Base-by-base conservation (phyloP, 2,797 vertebrate species). In the Epinephelus coioides region DNA sequence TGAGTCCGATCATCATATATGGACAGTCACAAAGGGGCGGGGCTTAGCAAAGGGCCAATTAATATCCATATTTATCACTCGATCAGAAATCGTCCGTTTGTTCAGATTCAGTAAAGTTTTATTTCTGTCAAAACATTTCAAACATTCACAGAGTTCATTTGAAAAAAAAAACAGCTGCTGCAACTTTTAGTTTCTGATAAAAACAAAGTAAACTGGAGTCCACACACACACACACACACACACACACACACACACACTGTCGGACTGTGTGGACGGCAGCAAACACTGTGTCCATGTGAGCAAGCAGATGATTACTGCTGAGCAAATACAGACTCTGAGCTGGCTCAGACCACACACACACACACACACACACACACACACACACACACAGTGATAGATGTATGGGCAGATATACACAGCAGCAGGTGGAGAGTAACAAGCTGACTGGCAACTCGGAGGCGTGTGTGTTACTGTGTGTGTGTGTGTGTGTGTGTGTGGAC, bases 241-340 rank as follows among this genome's bases (percentile, higher is more conserved):
- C 55, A 0, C n/a, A 62, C 43, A 51, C 60, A 67, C 6, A 30
- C 69, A 54, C 57, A 70, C 55, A 0, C 34, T 62, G 14, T 21
- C 57, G 17, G 65, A 27, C 60, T 38, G 65, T 74, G 76, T 67
- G 73, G 72, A 73, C 73, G 43, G 55, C 65, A 80, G 73, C 65
- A 81, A 86, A 84, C 69, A 81, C 34, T 50, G 56, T n/a, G 70
- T 79, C 79, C 69, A 85, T 82, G 69, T 87, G 82, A 85, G 79
- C 82, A 85, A 87, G 73, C 79, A 85, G 71, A 78, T 49, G 59
- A 82, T 87, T 74, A 82, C 69, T 74, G 82, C 73, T 77, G 82
- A 77, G 70, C 79, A 87, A 85, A 87, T 60, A 82, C 83, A 79
- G 73, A 62, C 64, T 10, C 46, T 77, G 63, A 66, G 73, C 73